These are phyloP conservation scores for Matsumurasca onukii DNA, from an alignment of 1,140 invertebrate genomes.

Conservation along the genomic window DNA sequence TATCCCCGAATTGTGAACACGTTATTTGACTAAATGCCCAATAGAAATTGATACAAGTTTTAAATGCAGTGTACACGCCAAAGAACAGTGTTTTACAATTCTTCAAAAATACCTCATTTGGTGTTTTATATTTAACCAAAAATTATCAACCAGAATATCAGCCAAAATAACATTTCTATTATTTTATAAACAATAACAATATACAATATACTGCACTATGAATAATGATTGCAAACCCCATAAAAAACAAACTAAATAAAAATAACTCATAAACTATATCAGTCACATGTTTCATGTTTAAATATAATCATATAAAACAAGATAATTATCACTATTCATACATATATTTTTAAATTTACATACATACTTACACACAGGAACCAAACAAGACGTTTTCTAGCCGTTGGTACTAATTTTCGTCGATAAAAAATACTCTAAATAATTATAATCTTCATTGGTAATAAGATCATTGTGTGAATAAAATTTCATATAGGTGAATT, in stretches of 20 bases:
- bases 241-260: constrained; percentile 34
- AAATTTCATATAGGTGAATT: constrained; percentile 32
- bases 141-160: constrained; percentile 19
- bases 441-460: constrained; percentile 27
- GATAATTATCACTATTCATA: constrained; percentile 32
- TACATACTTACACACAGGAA: constrained; percentile 31
- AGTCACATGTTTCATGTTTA: constrained; percentile 34
- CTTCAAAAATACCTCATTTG: constrained; percentile 22
- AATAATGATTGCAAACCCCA: constrained; percentile 35
- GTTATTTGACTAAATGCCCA: constrained; percentile 23
- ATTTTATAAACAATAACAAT: constrained; percentile 28
- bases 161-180: constrained; percentile 27
- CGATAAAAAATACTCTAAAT: constrained; percentile 37
- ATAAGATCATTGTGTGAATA: constrained; percentile 21
- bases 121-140: constrained; percentile 26
- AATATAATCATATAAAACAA: constrained; percentile 35
- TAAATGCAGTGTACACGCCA: constrained; percentile 16
- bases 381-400: constrained; percentile 31
- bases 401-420: constrained; percentile 36
- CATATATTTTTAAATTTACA: constrained; percentile 31
- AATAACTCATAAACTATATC: constrained; percentile 35
- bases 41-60: constrained; percentile 18
- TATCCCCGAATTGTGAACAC: constrained; percentile 16
- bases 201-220: constrained; percentile 29
- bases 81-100: neutral